Base-by-base conservation (phyloP, 2,888 invertebrate genomes). In the Sminthurides aquaticus region DNA sequence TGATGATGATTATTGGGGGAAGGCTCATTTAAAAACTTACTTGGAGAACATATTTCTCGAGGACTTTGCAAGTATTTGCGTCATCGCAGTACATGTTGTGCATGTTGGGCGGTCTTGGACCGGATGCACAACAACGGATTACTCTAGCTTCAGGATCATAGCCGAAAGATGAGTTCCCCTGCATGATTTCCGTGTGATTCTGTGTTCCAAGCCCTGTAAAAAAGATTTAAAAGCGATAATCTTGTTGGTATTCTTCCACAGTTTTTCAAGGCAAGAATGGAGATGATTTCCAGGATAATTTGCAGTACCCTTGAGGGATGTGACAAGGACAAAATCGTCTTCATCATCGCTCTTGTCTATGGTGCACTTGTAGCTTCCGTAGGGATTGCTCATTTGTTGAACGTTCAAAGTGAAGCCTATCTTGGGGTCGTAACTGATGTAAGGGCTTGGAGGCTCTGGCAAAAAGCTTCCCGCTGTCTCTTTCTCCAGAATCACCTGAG, bases 71-170 rank as follows among this genome's bases (percentile, higher is more conserved):
- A 48, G 68, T 67, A 5, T 71, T 64, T 2, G 69, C 67, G 61
- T 73, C 70, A 34, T 67, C 69, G 48, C 74, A 74, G 64, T 70
- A 74, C 11, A 71, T 62, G 28, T 65, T 68, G 49, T 68, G 65
- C 18, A 74, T 26, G 56, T 70, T 70, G 1, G 74, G 73, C 1
- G 73, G 49, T 55, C 57, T 71, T 11, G 68, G 49, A 52, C 68
- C 69, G 28, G 69, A 71, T 11, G 74, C 72, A 49, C 74, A 74
- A 48, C 73, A 74, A 49, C 66, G 62, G n/a, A 74, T 64, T 59
- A 68, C 65, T 22, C 69, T 63, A 2, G 62, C 60, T n/a, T 62
- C 62, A 49, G 65, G 61, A 59, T 70, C 69, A 49, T 62, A 74
- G 2, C 48, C 60, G 28, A 73, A 69, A 24, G 72, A 63, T n/a